Evolutionary conservation across 2,888 invertebrate species (phyloP).

Genomic region (Ferdinandea cuprea): DNA sequence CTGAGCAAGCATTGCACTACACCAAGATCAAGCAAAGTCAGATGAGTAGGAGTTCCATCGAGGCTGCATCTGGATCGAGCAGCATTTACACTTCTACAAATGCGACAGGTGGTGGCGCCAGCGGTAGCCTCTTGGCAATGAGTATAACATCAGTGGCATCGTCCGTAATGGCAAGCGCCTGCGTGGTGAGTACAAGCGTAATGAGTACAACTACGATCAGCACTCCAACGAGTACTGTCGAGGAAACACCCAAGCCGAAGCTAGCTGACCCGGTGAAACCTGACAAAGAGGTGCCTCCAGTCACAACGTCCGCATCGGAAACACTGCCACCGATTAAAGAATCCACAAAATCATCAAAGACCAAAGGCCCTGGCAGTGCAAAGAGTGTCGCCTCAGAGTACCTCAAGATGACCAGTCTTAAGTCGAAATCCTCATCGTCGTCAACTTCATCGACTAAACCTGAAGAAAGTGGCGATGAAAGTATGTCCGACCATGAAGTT

Average conservation of each 20-base stretch:
- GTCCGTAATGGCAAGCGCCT: slow-evolving; percentile 24
- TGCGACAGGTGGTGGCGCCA: slow-evolving; percentile 3
- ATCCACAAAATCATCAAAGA: background rate
- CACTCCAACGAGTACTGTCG: slow-evolving; percentile 13
- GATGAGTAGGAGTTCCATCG: slow-evolving; percentile 78
- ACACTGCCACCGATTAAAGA: slow-evolving; percentile 14
- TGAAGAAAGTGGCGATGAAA: slow-evolving; percentile 76
- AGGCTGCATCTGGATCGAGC: slow-evolving; percentile 86
- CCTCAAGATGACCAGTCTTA: slow-evolving; percentile 85
- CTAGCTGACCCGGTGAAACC: slow-evolving; percentile 10
- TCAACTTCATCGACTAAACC: slow-evolving; percentile 47
- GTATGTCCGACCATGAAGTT: slow-evolving; percentile 75
- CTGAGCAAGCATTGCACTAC: slow-evolving; percentile 88
- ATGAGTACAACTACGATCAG: background rate
- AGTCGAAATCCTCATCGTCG: slow-evolving; percentile 56
- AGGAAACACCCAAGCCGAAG: slow-evolving; percentile 23
- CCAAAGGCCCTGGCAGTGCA: slow-evolving; percentile 79
- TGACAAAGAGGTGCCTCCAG: slow-evolving; percentile 24
- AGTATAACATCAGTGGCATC: slow-evolving; percentile 19
- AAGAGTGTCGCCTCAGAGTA: slow-evolving; percentile 88
- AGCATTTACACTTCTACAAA: slow-evolving; percentile 74
- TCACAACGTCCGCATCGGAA: background rate
- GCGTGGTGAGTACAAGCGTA: background rate
- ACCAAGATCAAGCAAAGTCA: slow-evolving; percentile 89
- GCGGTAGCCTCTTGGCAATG: slow-evolving; percentile 17